phyloP scores from a whole-genome alignment of 2,888 invertebrate species.

The Eugnorisma glareosa region DNA sequence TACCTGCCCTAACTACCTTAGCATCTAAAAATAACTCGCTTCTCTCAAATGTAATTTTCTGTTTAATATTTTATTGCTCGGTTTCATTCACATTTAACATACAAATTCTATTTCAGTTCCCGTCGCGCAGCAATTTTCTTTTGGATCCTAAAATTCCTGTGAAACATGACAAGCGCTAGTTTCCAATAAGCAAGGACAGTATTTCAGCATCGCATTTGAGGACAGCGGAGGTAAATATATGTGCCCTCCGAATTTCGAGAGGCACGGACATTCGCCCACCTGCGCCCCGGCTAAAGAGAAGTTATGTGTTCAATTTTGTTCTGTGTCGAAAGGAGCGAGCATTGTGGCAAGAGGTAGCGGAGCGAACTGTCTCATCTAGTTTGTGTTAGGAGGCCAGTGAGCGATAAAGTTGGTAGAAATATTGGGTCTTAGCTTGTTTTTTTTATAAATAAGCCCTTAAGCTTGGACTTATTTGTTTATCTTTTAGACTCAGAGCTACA shows the following conservation, averaged over 20 bases:
- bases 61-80: constrained; percentile 2
- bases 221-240: constrained; percentile 63
- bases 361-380: constrained; percentile 27
- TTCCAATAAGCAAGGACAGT: constrained; percentile 67
- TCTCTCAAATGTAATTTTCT: neutral
- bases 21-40: neutral
- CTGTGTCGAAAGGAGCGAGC: constrained; percentile 44
- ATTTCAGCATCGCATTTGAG: constrained; percentile 63
- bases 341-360: constrained; percentile 44
- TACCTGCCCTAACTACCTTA: too few species aligned
- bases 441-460: neutral
- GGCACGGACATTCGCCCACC: constrained; percentile 71
- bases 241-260: constrained; percentile 66
- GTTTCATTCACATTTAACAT: constrained; percentile 1
- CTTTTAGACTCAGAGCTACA: neutral
- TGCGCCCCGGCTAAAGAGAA: constrained; percentile 76
- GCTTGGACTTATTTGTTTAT: neutral
- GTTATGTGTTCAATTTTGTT: constrained; percentile 82
- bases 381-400: constrained; percentile 11
- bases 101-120: constrained; percentile 25
- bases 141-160: constrained; percentile 21
- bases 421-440: neutral
- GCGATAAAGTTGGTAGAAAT: constrained; percentile 29
- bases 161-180: constrained; percentile 54
- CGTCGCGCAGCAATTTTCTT: constrained; percentile 21